phyloP scores from a whole-genome alignment of 2,113 vertebrate species.

The Cryptotis parvus region DNA sequence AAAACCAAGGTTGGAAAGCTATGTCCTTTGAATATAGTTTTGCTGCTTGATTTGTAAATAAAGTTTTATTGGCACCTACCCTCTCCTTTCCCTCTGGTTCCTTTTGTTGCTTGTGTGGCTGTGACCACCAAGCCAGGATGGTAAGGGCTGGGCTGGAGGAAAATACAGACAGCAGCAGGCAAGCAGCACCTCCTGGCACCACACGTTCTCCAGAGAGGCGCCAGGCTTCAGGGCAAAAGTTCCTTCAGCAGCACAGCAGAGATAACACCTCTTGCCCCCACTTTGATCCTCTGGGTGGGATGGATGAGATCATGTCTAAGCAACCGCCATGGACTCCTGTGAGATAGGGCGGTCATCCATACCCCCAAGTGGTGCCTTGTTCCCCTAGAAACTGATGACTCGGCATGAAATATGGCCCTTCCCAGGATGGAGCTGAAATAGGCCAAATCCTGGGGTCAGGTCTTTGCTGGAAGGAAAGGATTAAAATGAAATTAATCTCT shows the following conservation, averaged over 20 bases:
- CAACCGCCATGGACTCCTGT: not conserved
- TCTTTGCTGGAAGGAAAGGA: slow-evolving; percentile 83
- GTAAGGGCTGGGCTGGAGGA: not conserved
- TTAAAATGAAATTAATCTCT: slow-evolving; percentile 86
- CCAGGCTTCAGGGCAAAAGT: not conserved
- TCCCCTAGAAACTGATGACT: slow-evolving; percentile 73
- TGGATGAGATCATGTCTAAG: slow-evolving; percentile 69
- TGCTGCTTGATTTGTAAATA: slow-evolving; percentile 17
- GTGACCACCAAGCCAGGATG: not conserved
- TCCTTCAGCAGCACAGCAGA: not conserved
- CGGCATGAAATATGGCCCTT: slow-evolving; percentile 81
- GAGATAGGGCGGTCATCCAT: slow-evolving; percentile 42
- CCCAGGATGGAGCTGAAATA: slow-evolving; percentile 81
- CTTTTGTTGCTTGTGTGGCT: not conserved
- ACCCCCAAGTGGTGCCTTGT: not conserved
- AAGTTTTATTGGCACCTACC: slow-evolving; percentile 14
- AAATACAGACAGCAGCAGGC: not conserved
- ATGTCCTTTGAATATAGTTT: not conserved
- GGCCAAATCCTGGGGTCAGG: slow-evolving; percentile 81
- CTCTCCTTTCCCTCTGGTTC: not conserved
- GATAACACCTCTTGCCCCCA: slow-evolving; percentile 7
- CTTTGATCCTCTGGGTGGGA: not conserved
- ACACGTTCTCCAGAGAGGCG: not conserved
- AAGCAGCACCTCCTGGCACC: not conserved
- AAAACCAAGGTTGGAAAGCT: not conserved